Evolutionary conservation across 2,113 vertebrate species (phyloP).

Genomic region (Gambusia holbrooki): DNA sequence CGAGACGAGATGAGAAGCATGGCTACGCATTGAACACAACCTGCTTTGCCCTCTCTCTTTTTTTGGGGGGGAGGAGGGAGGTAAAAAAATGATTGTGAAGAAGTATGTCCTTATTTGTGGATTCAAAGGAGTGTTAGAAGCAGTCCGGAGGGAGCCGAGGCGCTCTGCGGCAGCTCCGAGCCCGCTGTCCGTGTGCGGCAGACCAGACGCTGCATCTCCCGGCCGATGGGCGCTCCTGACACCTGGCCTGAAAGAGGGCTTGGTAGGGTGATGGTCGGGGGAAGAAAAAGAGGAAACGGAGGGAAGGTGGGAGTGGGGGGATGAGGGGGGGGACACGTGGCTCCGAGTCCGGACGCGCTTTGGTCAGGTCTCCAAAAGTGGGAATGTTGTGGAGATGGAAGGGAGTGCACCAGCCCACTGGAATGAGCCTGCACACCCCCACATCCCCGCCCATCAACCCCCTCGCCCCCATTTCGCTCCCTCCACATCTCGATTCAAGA

Average conservation of each 20-base stretch:
- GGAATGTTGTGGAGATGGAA: constrained; percentile 76
- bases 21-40: constrained; percentile 82
- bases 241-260: constrained; percentile 73
- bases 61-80: too few relatives aligned
- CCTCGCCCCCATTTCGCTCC: neutral
- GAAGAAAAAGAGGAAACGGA: neutral
- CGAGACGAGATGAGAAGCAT: constrained; percentile 93
- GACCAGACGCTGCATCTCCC: constrained; percentile 86
- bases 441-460: constrained; percentile 24
- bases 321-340: constrained; percentile 14
- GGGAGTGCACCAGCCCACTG: constrained; percentile 57
- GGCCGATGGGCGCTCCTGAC: constrained; percentile 76
- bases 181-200: constrained; percentile 78
- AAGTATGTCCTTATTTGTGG: constrained; percentile 55
- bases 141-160: constrained; percentile 61
- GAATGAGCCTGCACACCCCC: constrained; percentile 24
- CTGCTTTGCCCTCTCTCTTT: constrained; percentile 45
- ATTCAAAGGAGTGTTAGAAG: constrained; percentile 40
- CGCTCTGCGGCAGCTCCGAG: constrained; percentile 80
- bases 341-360: constrained; percentile 81
- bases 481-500: neutral
- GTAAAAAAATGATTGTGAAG: neutral
- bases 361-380: constrained; percentile 78
- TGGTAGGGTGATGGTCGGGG: constrained; percentile 9
- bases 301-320: neutral